Percentiles rank a stretch among this genome's conserved stretches.
These are phyloP conservation scores for Taphrorychus bicolor DNA, from an alignment of 2,888 invertebrate genomes.

Conservation along the genomic window DNA sequence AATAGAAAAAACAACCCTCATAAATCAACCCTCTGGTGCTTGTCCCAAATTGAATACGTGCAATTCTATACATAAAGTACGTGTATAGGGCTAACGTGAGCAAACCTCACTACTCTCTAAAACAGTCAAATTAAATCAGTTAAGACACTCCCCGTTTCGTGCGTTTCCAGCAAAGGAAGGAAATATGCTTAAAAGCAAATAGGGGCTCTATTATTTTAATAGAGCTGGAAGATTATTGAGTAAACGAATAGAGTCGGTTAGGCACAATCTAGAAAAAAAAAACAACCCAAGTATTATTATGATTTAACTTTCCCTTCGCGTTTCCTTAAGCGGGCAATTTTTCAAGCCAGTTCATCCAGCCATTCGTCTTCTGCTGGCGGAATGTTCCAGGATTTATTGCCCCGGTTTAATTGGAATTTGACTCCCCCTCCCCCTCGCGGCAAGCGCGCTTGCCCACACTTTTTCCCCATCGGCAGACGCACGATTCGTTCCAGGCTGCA, in stretches of 20 bases:
- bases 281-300: neutral
- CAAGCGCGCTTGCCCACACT: constrained; percentile 45
- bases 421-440: constrained; percentile 38
- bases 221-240: neutral
- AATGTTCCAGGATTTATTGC: constrained; percentile 55
- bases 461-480: constrained; percentile 50
- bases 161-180: neutral
- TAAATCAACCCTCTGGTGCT: neutral
- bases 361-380: constrained; percentile 53
- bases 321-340: constrained; percentile 9
- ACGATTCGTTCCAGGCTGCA: constrained; percentile 45
- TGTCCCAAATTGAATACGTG: neutral
- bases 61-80: neutral
- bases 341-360: constrained; percentile 20
- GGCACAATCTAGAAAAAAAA: neutral
- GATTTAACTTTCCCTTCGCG: neutral
- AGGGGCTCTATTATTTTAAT: neutral
- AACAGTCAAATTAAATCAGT: constrained; percentile 17
- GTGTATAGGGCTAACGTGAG: constrained; percentile 3
- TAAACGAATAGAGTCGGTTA: neutral
- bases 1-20: neutral
- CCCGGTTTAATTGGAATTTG: constrained; percentile 56
- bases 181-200: neutral
- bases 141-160: constrained; percentile 19
- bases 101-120: neutral